A percentile compares a stretch with the other conserved stretches of the same genome.
These are phyloP conservation scores for Pseudomyrmex sp. DNA, from an alignment of 1,140 invertebrate genomes.

Conservation along the genomic window DNA sequence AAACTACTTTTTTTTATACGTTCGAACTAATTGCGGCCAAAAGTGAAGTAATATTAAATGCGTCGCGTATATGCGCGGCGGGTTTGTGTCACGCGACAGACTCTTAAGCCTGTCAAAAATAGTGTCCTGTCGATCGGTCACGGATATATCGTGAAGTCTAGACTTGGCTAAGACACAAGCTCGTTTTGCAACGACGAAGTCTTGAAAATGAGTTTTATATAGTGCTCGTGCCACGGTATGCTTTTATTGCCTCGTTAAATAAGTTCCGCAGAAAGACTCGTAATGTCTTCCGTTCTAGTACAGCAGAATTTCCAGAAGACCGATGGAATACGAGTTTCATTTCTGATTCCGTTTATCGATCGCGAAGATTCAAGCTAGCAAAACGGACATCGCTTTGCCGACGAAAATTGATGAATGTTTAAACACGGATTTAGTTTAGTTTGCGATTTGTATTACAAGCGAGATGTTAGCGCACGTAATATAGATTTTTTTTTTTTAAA, in stretches of 20 bases:
- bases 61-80: background rate
- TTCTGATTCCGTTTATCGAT: conserved; percentile 27
- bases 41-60: background rate
- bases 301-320: conserved; percentile 44
- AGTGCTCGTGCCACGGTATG: conserved; percentile 37
- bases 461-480: background rate
- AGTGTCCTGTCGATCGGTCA: conserved; percentile 48
- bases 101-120: conserved; percentile 40
- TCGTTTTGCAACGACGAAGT: conserved; percentile 54
- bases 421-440: background rate
- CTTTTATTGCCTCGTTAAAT: conserved; percentile 67
- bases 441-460: background rate
- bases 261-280: conserved; percentile 58
- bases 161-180: conserved; percentile 45
- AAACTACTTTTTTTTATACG: background rate
- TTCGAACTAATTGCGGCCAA: conserved; percentile 18
- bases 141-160: conserved; percentile 22
- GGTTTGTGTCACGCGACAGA: conserved; percentile 25
- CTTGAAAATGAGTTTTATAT: conserved; percentile 64
- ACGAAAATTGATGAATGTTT: conserved; percentile 29
- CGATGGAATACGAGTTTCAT: conserved; percentile 26
- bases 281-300: conserved; percentile 64
- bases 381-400: background rate
- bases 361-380: conserved; percentile 36
- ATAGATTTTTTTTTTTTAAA: background rate